Base-by-base conservation (phyloP, 2,888 invertebrate species). In the Petrolisthes cinctipes region DNA sequence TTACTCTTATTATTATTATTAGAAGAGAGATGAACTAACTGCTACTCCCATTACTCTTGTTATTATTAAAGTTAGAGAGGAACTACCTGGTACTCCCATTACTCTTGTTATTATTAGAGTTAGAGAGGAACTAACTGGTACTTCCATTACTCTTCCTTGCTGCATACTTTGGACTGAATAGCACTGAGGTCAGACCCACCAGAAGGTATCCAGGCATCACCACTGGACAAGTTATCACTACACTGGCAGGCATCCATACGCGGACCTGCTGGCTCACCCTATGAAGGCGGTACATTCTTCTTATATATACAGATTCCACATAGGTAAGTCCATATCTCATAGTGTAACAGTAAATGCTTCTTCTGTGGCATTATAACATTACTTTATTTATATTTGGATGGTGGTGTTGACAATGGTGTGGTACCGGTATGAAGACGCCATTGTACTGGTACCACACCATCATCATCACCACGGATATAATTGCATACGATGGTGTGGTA, bases 201-300 rank as follows among this genome's bases (percentile, higher is more conserved):
- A 0, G 97, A 97, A 92, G 97, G 97, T 2, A 97, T 97, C 87
- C 95, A 96, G 92, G 97, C 97, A 3, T 94, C 95, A 17, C 97
- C 97, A 0, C 93, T 97, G 81, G 97, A 97, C 93, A 94, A 94
- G 90, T 95, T 95, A 93, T 96, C 95, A 92, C 96, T 96, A 92
- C 97, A 98, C 93, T 98, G 98, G 98, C 97, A 98, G 93, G 98
- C 98, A 1, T 96, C 96, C 85, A 97, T 98, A 92, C 95, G 96
- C 53, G 98, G 98, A 0, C 98, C 98, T 9, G 95, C 95, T 57
- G 97, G 97, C 61, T 97, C 97, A 92, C 97, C 98, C 0, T 98
- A 98, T 92, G 98, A 98, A 93, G 98, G 98, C 20, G 98, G 98
- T 7, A 94, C 97, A 88, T 98, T 98, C 93, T 97, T 96, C 92